A percentile compares a stretch with the other conserved stretches of the same genome.
Conservation (phyloP, 2,113 vertebrate species). For the Romanogobio albipinnatus region DNA sequence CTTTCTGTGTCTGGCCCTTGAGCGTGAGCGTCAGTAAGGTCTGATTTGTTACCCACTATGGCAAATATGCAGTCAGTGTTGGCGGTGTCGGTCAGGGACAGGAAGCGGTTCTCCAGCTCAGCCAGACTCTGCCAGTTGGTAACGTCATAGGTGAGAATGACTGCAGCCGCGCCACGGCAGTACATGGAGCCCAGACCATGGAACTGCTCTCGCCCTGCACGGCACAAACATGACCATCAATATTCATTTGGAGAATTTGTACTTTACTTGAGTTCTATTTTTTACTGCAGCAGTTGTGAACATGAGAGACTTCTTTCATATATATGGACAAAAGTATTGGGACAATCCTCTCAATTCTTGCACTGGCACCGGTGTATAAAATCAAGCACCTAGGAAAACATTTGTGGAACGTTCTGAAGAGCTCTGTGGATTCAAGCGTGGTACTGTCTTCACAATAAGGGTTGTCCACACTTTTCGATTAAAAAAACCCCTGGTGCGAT, state of each 20-base stretch:
- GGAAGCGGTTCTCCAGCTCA: slow-evolving; percentile 93
- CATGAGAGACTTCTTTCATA: no score
- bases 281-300: no score
- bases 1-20: slow-evolving; percentile 41
- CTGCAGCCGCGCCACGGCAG: slow-evolving; percentile 87
- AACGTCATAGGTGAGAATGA: slow-evolving; percentile 93
- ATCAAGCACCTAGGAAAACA: no score
- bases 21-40: slow-evolving; percentile 79
- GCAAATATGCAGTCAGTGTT: slow-evolving; percentile 90
- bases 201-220: slow-evolving; percentile 92
- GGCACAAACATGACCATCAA: neutral
- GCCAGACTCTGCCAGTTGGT: slow-evolving; percentile 87
- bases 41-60: slow-evolving; percentile 93
- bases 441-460: no score
- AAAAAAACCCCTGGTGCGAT: no score
- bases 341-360: no score
- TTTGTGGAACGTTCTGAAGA: no score
- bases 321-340: no score
- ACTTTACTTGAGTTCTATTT: no score
- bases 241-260: neutral
- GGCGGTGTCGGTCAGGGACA: slow-evolving; percentile 91
- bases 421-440: no score
- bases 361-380: no score
- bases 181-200: slow-evolving; percentile 98
- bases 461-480: no score